Evolutionary conservation across 2,888 invertebrate species (phyloP), one percentile per base, ranked within the genome.

Genomic region (Xestobium rufovillosum): DNA sequence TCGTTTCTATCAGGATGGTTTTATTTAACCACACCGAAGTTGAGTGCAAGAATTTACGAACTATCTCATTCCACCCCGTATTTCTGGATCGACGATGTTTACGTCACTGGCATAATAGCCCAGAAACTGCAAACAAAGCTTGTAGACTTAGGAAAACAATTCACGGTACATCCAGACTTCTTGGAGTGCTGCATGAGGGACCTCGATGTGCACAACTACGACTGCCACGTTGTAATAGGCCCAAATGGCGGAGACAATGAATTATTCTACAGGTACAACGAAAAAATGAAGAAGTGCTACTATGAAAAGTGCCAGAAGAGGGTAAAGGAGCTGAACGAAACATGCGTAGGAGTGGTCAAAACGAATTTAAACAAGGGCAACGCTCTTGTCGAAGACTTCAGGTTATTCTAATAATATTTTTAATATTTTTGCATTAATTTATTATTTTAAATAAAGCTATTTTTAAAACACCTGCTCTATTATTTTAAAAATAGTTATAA

Each of bases 61-160:
- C 67, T 73, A 46, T 73, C 78, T 1, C 57, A 66, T 16, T 57
- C 64, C 19, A 66, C 75, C n/a, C 67, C 72, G 11, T 84, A 80
- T 51, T 91, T 94, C 65, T 94, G 92, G 91, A 89, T 94, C 41
- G 92, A 94, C 56, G 92, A 94, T 59, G 80, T 86, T 28, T 83
- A 80, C 59, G 66, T 92, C 0, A 92, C 91, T 1, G 92, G 92
- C 1, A 69, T 88, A 31, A 63, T 91, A 16, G 71, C 80, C 4
- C 66, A 76, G 34, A 65, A 70, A 15, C 59, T 76, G 14, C 66
- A 68, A 25, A 69, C 83, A n/a, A 63, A 70, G 25, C 61, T 79
- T 26, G 65, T 63, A 37, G 74, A 78, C 34, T 60, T 84, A 10
- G 69, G 73, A 30, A 53, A 71, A 10, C 73, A 74, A 56, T 87